Base-by-base conservation (phyloP, 2,797 vertebrate species). In the Antrozous pallidus region DNA sequence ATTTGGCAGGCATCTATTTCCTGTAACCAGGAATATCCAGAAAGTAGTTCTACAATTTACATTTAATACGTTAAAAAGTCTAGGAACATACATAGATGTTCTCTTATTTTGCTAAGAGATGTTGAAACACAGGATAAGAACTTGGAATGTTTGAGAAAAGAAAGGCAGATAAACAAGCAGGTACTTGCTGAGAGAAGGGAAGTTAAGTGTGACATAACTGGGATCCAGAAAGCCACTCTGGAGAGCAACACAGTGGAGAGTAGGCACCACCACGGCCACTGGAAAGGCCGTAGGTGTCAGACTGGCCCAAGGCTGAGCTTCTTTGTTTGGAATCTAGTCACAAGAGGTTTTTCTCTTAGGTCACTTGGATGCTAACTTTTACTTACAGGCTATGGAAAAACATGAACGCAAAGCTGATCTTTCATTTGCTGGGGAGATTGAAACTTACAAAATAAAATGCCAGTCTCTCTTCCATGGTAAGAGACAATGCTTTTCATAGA, bases 391-490 rank as follows among this genome's bases (percentile, higher is more conserved):
- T 54, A 14, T 5, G 14, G 36, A 33, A 89, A 75, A 92, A 71
- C 4, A 38, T 83, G 7, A 36, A 2, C 73, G 84, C 63, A 74
- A 89, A 93, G 65, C 7, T 80, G 65, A 20, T 26, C n/a, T 90
- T 85, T 78, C 49, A 71, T 93, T 94, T 94, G 71, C 70, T 63
- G 45, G 40, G 8, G 93, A 91, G 69, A 81, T n/a, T 40, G 36
- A 95, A 91, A 12, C 13, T 96, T 88, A 73, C 28, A 85, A 88
- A 90, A 93, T 81, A 93, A 94, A 96, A 91, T 63, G 22, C 26
- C 69, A 31, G 0, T 69, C n/a, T 61, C 31, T 65, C 16, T 85
- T 10, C 78, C 33, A 45, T 31, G 51, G 47, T 75, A 61, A 91
- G 33, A 49, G 70, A 91, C 20, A 77, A 51, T 24, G 42, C n/a